Conservation (phyloP, 2,797 vertebrate species). For the Melanitta fusca region DNA sequence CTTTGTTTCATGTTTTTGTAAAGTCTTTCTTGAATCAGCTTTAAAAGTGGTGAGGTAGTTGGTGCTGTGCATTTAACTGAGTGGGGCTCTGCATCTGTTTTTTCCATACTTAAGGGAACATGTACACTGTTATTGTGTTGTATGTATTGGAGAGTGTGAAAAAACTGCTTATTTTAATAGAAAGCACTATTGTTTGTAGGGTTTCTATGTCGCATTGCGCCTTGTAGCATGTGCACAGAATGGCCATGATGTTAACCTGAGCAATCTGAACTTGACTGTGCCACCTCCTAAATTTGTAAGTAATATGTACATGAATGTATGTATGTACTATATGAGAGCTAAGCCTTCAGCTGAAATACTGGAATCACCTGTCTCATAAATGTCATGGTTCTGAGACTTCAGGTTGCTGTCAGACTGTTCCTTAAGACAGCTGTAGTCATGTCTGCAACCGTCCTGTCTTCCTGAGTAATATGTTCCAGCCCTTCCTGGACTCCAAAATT, state of each 20-base stretch:
- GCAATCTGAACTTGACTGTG: conserved; percentile 86
- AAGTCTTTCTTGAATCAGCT: neutral
- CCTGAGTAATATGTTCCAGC: neutral
- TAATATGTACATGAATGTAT: neutral
- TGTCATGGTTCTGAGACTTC: neutral
- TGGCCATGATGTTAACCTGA: conserved; percentile 89
- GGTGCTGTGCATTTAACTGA: neutral
- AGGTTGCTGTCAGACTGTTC: neutral
- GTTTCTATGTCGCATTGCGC: conserved; percentile 91
- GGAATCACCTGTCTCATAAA: neutral
- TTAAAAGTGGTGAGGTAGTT: neutral
- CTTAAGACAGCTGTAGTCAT: neutral
- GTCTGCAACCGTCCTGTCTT: neutral
- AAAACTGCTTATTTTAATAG: neutral
- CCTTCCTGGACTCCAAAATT: neutral
- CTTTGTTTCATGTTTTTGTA: neutral
- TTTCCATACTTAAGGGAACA: neutral
- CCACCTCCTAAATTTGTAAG: conserved; percentile 97
- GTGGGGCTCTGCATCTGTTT: neutral
- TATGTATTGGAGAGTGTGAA: neutral
- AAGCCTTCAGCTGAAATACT: neutral
- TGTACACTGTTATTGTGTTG: neutral
- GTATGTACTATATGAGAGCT: neutral
- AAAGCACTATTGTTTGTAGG: conserved; percentile 73
- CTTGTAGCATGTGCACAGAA: conserved; percentile 95